Percentiles rank a stretch among this genome's conserved stretches.
Evolutionary conservation across 2,888 invertebrate genomes (phyloP).

Genomic region (Drosophila mettleri): DNA sequence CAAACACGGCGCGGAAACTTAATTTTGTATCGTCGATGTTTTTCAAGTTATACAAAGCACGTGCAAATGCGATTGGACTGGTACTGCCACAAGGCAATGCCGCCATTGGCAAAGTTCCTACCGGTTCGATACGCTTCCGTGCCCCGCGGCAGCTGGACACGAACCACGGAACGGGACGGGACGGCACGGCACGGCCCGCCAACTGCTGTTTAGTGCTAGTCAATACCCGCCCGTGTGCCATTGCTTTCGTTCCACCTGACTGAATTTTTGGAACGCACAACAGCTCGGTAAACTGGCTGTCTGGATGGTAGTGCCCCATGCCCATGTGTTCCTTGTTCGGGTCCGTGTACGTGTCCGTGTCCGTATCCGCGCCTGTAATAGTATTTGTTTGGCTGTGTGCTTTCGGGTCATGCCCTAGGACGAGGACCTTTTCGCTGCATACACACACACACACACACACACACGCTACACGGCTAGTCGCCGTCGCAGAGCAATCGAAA

Average conservation of each 20-base stretch:
- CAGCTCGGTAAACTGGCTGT: constrained; percentile 42
- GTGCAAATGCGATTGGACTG: constrained; percentile 48
- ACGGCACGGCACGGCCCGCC: neutral
- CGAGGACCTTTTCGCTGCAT: constrained; percentile 11
- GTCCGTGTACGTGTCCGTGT: neutral
- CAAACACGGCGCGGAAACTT: constrained; percentile 52
- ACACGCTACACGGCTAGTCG: neutral
- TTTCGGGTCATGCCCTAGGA: constrained; percentile 22
- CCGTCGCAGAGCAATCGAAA: constrained; percentile 21
- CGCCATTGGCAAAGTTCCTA: constrained; percentile 17
- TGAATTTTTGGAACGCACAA: constrained; percentile 66
- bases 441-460: too few species aligned
- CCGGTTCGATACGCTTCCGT: constrained; percentile 32
- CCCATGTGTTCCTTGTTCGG: neutral
- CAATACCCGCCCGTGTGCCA: constrained; percentile 28
- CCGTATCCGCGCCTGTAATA: constrained; percentile 7
- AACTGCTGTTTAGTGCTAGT: constrained; percentile 35
- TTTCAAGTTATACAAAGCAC: constrained; percentile 54
- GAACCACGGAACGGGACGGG: too few species aligned
- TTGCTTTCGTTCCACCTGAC: constrained; percentile 58
- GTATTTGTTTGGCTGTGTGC: constrained; percentile 37
- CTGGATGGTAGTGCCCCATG: constrained; percentile 1
- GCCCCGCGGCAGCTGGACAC: constrained; percentile 9
- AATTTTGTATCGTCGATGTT: constrained; percentile 61
- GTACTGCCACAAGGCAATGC: constrained; percentile 16